Evolutionary conservation across 2,797 vertebrate genomes (phyloP).

Genomic region (Chromis chromis): DNA sequence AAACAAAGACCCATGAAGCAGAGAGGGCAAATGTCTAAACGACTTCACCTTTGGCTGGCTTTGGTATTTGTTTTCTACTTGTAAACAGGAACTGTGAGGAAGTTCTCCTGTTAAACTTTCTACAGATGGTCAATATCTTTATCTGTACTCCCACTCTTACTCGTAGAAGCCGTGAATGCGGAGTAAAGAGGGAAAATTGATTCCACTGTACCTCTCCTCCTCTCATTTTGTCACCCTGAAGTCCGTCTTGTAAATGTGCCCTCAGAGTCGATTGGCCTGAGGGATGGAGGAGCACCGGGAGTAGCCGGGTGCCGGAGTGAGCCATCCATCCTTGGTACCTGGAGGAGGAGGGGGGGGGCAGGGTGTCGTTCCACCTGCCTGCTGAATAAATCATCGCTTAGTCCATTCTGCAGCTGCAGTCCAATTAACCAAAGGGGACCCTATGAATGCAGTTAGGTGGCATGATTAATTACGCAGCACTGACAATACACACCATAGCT

Average conservation of each 20-base stretch:
- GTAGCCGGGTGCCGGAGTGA: conserved; percentile 52
- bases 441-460: conserved; percentile 71
- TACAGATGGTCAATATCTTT: conserved; percentile 51
- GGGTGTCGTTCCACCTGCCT: conserved; percentile 59
- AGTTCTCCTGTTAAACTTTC: conserved; percentile 64
- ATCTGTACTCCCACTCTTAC: conserved; percentile 35
- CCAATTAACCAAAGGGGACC: conserved; percentile 82
- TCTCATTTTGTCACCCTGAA: conserved; percentile 55
- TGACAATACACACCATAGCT: conserved; percentile 67
- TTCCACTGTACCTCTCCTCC: conserved; percentile 49
- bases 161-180: conserved; percentile 21
- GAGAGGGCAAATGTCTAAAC: conserved; percentile 41
- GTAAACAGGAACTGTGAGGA: conserved; percentile 44
- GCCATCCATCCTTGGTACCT: conserved; percentile 71
- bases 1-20: conserved; percentile 55
- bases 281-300: conserved; percentile 62
- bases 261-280: conserved; percentile 68
- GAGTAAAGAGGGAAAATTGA: conserved; percentile 51
- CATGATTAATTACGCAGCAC: conserved; percentile 80
- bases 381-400: conserved; percentile 81
- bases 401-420: conserved; percentile 75
- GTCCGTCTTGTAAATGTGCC: conserved; percentile 60
- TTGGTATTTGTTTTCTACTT: conserved; percentile 52
- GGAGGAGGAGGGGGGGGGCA: conserved; percentile 19
- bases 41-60: conserved; percentile 52